These are phyloP conservation scores for Labrus mixtus DNA, from an alignment of 2,113 vertebrate species.

Conservation along the genomic window DNA sequence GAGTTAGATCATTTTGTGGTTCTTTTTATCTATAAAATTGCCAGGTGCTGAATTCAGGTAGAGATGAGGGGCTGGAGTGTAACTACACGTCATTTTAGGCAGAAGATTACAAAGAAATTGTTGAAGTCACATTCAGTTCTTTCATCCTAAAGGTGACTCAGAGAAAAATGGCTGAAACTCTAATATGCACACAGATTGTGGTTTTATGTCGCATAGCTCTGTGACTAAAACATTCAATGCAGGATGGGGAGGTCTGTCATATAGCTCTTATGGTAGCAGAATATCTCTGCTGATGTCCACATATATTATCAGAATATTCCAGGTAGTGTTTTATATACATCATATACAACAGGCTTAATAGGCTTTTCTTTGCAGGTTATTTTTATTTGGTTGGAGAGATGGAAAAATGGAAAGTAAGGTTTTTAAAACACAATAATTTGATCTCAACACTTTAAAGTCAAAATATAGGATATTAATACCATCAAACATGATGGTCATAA, in stretches of 20 bases:
- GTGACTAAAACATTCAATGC: not conserved
- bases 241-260: not conserved
- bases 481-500: too few species aligned
- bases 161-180: not conserved
- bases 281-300: too few species aligned
- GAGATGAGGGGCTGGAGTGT: not conserved
- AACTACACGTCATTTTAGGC: conserved; percentile 9
- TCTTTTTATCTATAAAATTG: conserved; percentile 5
- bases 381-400: too few species aligned
- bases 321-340: too few species aligned
- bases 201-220: not conserved
- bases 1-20: not conserved
- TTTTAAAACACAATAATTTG: too few species aligned
- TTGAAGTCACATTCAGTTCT: not conserved
- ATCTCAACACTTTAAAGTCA: too few species aligned
- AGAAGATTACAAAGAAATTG: conserved; percentile 16
- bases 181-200: not conserved
- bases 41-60: conserved; percentile 23
- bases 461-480: too few species aligned
- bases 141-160: conserved; percentile 13
- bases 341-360: too few species aligned
- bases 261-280: not conserved
- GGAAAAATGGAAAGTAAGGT: too few species aligned
- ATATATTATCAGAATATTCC: too few species aligned
- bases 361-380: too few species aligned